Evolutionary conservation across 2,797 vertebrate species (phyloP), one percentile per base, ranked within the genome.

Genomic region (Urophycis tenuis): DNA sequence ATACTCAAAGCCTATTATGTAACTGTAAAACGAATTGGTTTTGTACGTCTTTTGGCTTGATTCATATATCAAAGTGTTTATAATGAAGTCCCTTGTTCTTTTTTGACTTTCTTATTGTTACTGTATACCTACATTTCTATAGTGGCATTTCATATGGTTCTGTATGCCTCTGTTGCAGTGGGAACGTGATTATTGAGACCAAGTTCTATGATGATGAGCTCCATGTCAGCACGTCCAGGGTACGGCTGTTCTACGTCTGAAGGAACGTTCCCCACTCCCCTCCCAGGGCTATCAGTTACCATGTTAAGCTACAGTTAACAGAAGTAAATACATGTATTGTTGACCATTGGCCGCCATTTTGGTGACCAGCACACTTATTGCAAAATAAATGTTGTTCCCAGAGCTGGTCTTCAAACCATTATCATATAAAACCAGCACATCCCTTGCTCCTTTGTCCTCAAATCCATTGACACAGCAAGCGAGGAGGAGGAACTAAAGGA

Each of bases 241-340:
- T 99, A 92, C 96, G 96, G 88, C 96, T 99, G 89, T 99, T 99
- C 94, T 99, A 99, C 83, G 93, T 99, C 91, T 99, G 95, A 99
- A 14, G 1, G 14, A 5, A 78, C 81, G 25, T 71, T 75, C 36
- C 75, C 41, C 14, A 22, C 4, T 74, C 53, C 80, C 80, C 36
- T 77, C 81, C 78, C 72, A 85, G 86, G 81, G 85, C 87, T 79
- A 71, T 72, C 78, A 79, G 75, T 85, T 41, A 35, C 81, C 71
- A 80, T 39, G 78, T 84, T 86, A 85, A 88, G 84, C 78, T 81
- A 74, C 81, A 78, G 25, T 83, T 82, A 60, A 41, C 77, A 81
- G 80, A 79, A 71, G 81, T 81, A 79, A 82, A 75, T 39, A 33
- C 14, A 34, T 76, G 81, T 80, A 5, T 72, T 36, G 36, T 72